Percentiles rank a stretch among this genome's conserved stretches.
phyloP scores from a whole-genome alignment of 2,888 invertebrate species.

The Heliconius erato region DNA sequence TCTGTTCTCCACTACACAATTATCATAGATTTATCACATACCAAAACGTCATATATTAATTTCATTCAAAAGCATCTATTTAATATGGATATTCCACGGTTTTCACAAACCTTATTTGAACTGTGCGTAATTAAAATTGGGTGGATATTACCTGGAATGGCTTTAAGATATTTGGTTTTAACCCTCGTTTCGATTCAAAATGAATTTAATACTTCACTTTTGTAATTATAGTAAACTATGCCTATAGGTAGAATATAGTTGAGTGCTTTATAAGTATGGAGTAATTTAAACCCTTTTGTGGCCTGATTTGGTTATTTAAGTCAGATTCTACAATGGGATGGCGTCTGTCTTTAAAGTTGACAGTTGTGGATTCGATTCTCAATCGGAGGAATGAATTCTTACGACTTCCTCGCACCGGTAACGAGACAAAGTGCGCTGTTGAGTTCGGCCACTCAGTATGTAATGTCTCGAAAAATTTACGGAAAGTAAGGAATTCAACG shows the following conservation, averaged over 20 bases:
- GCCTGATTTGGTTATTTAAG: not conserved
- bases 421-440: too few relatives aligned
- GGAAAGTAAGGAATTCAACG: too few relatives aligned
- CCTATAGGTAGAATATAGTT: not conserved
- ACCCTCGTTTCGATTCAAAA: constrained; percentile 32
- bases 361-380: not conserved
- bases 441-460: too few relatives aligned
- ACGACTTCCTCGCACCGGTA: too few relatives aligned
- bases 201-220: constrained; percentile 20
- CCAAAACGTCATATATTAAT: not conserved
- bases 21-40: not conserved
- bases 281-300: not conserved
- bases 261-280: not conserved
- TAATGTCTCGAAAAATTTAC: too few relatives aligned
- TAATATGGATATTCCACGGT: constrained; percentile 9
- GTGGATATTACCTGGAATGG: constrained; percentile 71
- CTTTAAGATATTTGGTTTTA: constrained; percentile 39
- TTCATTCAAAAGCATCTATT: not conserved
- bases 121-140: constrained; percentile 81
- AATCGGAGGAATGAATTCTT: too few relatives aligned
- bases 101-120: constrained; percentile 70
- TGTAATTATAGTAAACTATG: constrained; percentile 8
- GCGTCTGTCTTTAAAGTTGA: not conserved
- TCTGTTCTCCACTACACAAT: not conserved
- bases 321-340: not conserved